Percentiles rank a stretch among this genome's conserved stretches.
Evolutionary conservation across 1,140 invertebrate species (phyloP).

Genomic region (Schlechtendalia chinensis): DNA sequence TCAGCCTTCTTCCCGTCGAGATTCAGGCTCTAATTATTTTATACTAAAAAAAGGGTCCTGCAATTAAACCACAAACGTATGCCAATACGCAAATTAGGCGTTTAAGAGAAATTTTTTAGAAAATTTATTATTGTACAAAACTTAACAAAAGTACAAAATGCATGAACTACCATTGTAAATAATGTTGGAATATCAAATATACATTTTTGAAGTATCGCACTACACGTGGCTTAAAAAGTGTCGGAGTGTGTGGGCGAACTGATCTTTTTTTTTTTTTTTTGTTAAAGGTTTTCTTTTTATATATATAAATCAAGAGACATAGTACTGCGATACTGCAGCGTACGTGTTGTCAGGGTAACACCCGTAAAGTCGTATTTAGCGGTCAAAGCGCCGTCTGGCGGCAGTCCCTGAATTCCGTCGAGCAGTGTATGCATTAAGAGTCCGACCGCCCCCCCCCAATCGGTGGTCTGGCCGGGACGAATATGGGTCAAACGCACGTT

Average conservation of each 20-base stretch:
- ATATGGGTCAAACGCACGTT: conserved; percentile 47
- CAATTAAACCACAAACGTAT: too few species aligned
- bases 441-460: too few species aligned
- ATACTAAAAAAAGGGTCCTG: too few species aligned
- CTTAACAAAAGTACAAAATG: too few species aligned
- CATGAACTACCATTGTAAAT: too few species aligned
- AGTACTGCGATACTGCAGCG: not conserved
- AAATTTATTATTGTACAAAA: too few species aligned
- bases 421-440: conserved; percentile 22
- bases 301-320: conserved; percentile 3
- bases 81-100: too few species aligned
- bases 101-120: too few species aligned
- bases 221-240: not conserved
- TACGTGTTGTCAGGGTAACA: conserved; percentile 25
- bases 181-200: too few species aligned
- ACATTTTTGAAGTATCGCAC: too few species aligned
- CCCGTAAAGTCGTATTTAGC: conserved; percentile 28
- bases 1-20: too few species aligned
- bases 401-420: conserved; percentile 5
- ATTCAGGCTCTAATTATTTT: too few species aligned
- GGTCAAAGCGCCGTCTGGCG: conserved; percentile 24
- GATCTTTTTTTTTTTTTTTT: conserved; percentile 39
- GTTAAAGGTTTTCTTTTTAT: conserved; percentile 12
- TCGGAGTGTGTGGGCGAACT: conserved; percentile 11
- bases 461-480: conserved; percentile 41